A percentile compares a stretch with the other conserved stretches of the same genome.
Evolutionary conservation across 2,113 vertebrate genomes (phyloP).

Genomic region (Megaptera novaeangliae): DNA sequence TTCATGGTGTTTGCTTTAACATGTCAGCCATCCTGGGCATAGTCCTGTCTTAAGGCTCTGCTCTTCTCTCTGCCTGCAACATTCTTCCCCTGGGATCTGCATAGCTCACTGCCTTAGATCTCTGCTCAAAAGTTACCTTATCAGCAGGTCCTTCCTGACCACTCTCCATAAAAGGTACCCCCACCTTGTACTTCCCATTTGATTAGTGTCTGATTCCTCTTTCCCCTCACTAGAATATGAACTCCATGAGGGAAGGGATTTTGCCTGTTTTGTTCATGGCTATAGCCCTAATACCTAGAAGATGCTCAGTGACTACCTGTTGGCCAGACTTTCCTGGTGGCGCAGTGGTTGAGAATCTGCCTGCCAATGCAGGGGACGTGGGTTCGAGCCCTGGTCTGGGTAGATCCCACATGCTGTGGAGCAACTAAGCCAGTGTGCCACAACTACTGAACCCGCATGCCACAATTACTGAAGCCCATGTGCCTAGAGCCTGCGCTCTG

Average conservation of each 20-base stretch:
- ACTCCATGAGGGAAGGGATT: not conserved
- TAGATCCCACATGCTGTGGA: no score
- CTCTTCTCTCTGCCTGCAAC: not conserved
- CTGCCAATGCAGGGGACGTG: no score
- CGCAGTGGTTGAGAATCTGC: no score
- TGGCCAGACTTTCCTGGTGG: not conserved
- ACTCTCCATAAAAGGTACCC: not conserved
- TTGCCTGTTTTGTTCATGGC: not conserved
- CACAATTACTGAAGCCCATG: no score
- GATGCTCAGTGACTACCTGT: not conserved
- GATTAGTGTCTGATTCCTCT: not conserved
- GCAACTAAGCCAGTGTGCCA: no score
- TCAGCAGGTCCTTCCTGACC: not conserved
- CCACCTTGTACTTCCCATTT: not conserved
- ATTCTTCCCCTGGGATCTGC: not conserved
- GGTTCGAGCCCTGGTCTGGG: no score
- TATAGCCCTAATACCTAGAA: not conserved
- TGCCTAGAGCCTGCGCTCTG: no score
- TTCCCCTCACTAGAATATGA: not conserved
- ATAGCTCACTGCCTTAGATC: not conserved
- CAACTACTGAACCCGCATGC: no score
- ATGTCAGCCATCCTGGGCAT: not conserved
- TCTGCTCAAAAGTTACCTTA: not conserved
- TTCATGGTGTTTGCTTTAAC: not conserved
- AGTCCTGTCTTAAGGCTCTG: not conserved